Evolutionary conservation across 2,888 invertebrate species (phyloP).

Genomic region (Tipula unca): DNA sequence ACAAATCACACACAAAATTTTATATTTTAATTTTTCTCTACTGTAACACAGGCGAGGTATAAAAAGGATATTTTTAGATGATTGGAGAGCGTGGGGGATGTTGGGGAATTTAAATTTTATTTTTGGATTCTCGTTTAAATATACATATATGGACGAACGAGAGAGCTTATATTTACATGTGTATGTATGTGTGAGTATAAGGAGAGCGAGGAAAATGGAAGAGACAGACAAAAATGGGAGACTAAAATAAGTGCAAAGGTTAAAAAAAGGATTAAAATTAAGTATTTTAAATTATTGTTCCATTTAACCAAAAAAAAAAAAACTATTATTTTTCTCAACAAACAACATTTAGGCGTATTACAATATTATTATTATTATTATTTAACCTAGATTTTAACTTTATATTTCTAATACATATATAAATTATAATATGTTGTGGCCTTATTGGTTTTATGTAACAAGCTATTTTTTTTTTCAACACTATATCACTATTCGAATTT

Average conservation of each 20-base stretch:
- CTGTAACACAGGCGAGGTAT: background rate
- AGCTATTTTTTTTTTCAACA: background rate
- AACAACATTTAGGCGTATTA: background rate
- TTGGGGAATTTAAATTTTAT: background rate
- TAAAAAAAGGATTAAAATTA: constrained; percentile 1
- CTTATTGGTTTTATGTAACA: constrained; percentile 4
- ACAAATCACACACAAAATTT: background rate
- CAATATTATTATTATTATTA: background rate
- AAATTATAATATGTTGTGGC: background rate
- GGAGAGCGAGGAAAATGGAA: background rate
- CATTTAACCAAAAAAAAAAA: background rate
- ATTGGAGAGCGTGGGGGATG: background rate
- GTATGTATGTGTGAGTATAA: no score
- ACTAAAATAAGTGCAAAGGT: background rate
- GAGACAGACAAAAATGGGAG: background rate
- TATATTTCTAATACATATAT: background rate
- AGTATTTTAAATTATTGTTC: background rate
- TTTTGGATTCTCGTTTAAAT: background rate
- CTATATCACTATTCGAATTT: background rate
- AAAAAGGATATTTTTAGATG: background rate
- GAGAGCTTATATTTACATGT: no score
- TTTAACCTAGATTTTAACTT: background rate
- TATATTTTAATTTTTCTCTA: background rate
- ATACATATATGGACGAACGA: background rate
- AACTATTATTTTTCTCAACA: background rate